Conservation (phyloP, 1,140 invertebrate species). For the Spodoptera frugiperda region DNA sequence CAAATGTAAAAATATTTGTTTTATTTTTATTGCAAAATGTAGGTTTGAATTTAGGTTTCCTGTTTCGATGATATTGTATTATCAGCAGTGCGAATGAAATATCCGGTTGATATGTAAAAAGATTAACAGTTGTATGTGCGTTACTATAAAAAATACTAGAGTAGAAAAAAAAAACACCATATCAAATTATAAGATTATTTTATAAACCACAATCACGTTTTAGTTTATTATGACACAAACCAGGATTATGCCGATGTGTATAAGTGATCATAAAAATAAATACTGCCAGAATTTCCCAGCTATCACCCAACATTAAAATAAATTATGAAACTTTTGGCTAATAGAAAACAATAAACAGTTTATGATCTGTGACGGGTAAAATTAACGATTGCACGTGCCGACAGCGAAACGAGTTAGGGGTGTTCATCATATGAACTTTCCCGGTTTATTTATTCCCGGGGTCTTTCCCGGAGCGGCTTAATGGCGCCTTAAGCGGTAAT, state of each 20-base stretch:
- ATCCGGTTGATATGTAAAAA: too few relatives aligned
- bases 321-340: conserved; percentile 53
- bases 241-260: not conserved
- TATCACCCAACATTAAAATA: conserved; percentile 42
- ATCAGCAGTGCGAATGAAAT: too few relatives aligned
- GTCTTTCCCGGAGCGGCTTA: conserved; percentile 63
- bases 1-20: too few relatives aligned
- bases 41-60: too few relatives aligned
- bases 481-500: conserved; percentile 79
- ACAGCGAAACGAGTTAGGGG: conserved; percentile 63
- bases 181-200: too few relatives aligned
- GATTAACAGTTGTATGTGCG: too few relatives aligned
- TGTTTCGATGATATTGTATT: too few relatives aligned
- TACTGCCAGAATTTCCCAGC: conserved; percentile 18
- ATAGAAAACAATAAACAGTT: conserved; percentile 73
- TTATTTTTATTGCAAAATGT: too few relatives aligned
- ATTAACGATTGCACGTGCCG: conserved; percentile 77
- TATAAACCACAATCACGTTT: too few relatives aligned
- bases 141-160: too few relatives aligned
- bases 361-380: conserved; percentile 67
- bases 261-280: not conserved
- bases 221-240: not conserved
- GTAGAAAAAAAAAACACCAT: too few relatives aligned
- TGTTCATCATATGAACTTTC: conserved; percentile 67
- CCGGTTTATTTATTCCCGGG: conserved; percentile 67